Evolutionary conservation across 2,113 vertebrate species (phyloP).

Genomic region (human (Homo sapiens)): DNA sequence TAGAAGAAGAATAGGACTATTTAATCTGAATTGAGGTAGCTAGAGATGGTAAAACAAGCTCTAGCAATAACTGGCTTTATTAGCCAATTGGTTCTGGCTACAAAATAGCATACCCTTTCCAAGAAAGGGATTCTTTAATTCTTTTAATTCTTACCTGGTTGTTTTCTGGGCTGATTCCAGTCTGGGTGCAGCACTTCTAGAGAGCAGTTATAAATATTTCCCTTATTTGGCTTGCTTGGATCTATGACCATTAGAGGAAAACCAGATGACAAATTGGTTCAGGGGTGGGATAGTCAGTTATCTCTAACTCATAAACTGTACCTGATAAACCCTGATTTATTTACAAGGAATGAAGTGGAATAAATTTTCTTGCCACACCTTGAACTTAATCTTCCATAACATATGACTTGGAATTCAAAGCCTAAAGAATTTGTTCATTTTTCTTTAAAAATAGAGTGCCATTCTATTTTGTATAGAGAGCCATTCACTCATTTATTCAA

Average conservation of each 20-base stretch:
- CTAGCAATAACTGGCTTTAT: not conserved
- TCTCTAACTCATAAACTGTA: not conserved
- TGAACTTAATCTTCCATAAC: not conserved
- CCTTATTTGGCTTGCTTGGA: not conserved
- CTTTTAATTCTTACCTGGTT: not conserved
- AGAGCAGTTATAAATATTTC: not conserved
- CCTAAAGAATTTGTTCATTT: slow-evolving; percentile 14
- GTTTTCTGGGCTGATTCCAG: not conserved
- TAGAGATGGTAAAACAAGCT: slow-evolving; percentile 29
- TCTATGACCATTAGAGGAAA: not conserved
- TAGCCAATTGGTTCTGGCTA: not conserved
- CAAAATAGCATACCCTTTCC: not conserved
- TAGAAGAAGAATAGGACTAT: slow-evolving; percentile 45
- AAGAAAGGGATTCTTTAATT: not conserved
- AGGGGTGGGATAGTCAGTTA: not conserved
- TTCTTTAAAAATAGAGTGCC: not conserved
- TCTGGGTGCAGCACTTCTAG: not conserved
- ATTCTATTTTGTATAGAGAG: not conserved
- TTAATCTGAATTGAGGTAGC: slow-evolving; percentile 61
- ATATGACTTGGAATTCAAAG: not conserved
- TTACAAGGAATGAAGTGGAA: not conserved
- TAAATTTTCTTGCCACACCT: not conserved
- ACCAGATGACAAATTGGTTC: not conserved
- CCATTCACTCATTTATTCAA: not conserved
- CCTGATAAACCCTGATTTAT: not conserved